Conservation (phyloP, 2,888 invertebrate genomes). For the Heteromurus nitidus region DNA sequence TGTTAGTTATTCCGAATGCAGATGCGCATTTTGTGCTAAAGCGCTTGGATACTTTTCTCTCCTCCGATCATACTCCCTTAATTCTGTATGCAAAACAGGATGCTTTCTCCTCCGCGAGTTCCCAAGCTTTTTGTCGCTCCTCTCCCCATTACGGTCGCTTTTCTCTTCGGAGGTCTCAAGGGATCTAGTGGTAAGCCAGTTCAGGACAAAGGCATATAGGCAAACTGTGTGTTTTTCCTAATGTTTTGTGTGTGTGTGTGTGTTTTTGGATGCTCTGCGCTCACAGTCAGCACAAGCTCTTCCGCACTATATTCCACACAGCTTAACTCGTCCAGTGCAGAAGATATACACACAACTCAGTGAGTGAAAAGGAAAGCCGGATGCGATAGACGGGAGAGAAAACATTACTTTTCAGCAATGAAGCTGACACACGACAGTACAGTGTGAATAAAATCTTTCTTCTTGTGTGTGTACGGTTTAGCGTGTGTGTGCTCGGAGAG, state of each 20-base stretch:
- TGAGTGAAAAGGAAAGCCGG: no score
- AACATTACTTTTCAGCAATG: conserved; percentile 44
- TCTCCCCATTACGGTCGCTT: no score
- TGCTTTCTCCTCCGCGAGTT: conserved; percentile 12
- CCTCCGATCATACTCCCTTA: conserved; percentile 1
- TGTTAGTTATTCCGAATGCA: conserved; percentile 47
- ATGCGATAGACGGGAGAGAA: conserved; percentile 9
- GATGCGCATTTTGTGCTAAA: background rate
- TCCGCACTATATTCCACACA: no score
- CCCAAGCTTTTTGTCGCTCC: no score
- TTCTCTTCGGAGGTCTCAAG: conserved; percentile 40
- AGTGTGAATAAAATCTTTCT: background rate
- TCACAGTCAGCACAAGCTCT: no score
- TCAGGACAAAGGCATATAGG: conserved; percentile 56
- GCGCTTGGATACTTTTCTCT: no score
- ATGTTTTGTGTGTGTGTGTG: background rate
- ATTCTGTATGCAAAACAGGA: conserved; percentile 62
- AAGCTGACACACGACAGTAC: background rate
- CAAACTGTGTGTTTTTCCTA: no score
- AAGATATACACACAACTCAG: no score
- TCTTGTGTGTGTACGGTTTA: background rate
- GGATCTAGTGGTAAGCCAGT: conserved; percentile 64
- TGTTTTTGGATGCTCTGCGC: no score
- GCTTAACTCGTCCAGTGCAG: no score
- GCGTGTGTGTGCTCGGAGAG: background rate